phyloP scores from a whole-genome alignment of 2,113 vertebrate genomes.

The Caranx melampygus region DNA sequence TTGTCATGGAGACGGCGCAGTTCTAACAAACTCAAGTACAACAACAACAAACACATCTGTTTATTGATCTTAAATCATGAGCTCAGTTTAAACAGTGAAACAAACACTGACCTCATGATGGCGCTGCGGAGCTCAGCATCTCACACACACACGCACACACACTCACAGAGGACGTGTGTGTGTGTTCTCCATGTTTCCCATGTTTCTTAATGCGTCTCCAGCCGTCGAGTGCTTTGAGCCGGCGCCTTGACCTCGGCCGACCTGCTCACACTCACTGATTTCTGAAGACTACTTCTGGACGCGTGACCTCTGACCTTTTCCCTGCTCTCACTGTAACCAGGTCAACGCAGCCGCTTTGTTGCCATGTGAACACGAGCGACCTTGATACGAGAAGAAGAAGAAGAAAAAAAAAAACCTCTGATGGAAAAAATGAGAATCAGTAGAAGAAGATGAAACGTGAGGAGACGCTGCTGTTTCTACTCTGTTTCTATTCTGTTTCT shows the following conservation, averaged over 20 bases:
- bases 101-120: slow-evolving; percentile 21
- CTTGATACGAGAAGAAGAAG: too few species aligned
- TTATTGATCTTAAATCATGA: neutral
- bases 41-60: too few species aligned
- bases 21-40: too few species aligned
- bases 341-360: neutral
- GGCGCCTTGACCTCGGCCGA: slow-evolving; percentile 29
- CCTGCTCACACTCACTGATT: slow-evolving; percentile 31
- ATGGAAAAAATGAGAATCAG: too few species aligned
- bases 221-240: slow-evolving; percentile 41
- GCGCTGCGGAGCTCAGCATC: slow-evolving; percentile 17
- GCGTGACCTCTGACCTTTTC: slow-evolving; percentile 45
- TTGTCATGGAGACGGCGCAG: too few species aligned
- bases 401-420: too few species aligned
- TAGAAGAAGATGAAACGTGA: too few species aligned
- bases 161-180: neutral
- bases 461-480: too few species aligned
- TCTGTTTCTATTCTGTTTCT: too few species aligned
- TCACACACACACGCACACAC: neutral
- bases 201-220: slow-evolving; percentile 28
- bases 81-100: neutral
- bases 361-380: too few species aligned
- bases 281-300: slow-evolving; percentile 47
- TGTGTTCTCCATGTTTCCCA: slow-evolving; percentile 23
- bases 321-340: neutral